Percentiles rank a stretch among this genome's conserved stretches.
Evolutionary conservation across 2,888 invertebrate species (phyloP).

Genomic region (Pollenia amentaria): DNA sequence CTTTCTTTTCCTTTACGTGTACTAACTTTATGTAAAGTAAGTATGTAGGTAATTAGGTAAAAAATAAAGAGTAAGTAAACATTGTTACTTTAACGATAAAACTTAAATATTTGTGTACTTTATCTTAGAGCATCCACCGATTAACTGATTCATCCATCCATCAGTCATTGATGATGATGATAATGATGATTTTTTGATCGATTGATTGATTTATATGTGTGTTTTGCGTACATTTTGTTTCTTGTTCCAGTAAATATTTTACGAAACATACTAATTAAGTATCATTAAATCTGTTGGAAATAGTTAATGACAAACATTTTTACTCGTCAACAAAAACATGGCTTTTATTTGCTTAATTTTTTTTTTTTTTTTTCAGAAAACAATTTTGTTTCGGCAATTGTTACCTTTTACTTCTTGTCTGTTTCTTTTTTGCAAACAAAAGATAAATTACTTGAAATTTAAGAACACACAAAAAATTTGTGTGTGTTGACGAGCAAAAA

Average conservation of each 20-base stretch:
- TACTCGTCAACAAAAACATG: conserved; percentile 46
- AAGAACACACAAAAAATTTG: conserved; percentile 52
- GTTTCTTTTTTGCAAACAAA: conserved; percentile 6
- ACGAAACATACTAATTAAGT: conserved; percentile 57
- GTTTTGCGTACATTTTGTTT: not conserved
- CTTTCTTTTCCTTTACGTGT: conserved; percentile 43
- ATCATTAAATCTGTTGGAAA: conserved; percentile 58
- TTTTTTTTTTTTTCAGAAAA: not conserved
- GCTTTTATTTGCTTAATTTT: not conserved
- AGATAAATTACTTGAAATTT: conserved; percentile 50
- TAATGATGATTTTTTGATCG: conserved; percentile 32
- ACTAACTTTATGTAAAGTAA: not conserved
- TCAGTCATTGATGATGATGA: not conserved
- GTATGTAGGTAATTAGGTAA: conserved; percentile 17
- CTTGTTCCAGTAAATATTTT: conserved; percentile 22
- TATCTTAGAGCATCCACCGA: conserved; percentile 45
- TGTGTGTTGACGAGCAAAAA: not conserved
- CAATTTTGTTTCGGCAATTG: conserved; percentile 55
- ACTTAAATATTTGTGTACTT: conserved; percentile 47
- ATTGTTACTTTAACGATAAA: conserved; percentile 14
- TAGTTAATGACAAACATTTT: conserved; percentile 61
- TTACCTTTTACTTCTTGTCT: conserved; percentile 41
- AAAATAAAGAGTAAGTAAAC: conserved; percentile 2
- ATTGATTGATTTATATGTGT: conserved; percentile 51
- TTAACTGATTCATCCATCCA: conserved; percentile 6